Percentiles rank a stretch among this genome's conserved stretches.
phyloP scores from a whole-genome alignment of 2,888 invertebrate species.

The Trilocha varians region DNA sequence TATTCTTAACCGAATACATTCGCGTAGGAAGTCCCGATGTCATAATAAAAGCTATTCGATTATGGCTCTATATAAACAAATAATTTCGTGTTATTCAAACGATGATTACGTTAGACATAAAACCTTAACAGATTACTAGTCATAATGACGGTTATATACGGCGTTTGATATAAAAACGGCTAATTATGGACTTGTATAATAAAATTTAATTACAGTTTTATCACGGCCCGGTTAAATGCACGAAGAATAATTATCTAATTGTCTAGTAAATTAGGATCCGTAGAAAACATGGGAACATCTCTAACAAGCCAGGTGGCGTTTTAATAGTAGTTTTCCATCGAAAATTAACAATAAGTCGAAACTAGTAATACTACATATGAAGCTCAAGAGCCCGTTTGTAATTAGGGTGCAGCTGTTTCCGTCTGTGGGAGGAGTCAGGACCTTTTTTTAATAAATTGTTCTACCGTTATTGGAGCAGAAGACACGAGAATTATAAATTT shows the following conservation, averaged over 20 bases:
- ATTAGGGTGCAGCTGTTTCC: slow-evolving; percentile 72
- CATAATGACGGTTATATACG: neutral
- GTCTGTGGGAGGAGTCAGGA: slow-evolving; percentile 51
- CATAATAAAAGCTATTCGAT: slow-evolving; percentile 35
- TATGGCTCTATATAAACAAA: slow-evolving; percentile 21
- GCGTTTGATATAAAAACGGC: neutral
- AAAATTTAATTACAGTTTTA: neutral
- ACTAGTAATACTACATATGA: slow-evolving; percentile 36
- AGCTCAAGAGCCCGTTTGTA: slow-evolving; percentile 56
- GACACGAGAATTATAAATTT: slow-evolving; percentile 62
- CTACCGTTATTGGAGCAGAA: slow-evolving; percentile 57
- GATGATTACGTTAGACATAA: slow-evolving; percentile 6
- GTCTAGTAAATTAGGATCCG: slow-evolving; percentile 6
- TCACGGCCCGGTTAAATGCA: neutral
- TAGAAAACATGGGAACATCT: slow-evolving; percentile 10
- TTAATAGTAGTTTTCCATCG: slow-evolving; percentile 31
- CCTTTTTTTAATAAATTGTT: slow-evolving; percentile 56
- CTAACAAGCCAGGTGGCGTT: slow-evolving; percentile 27
- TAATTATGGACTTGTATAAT: neutral
- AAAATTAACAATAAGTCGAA: slow-evolving; percentile 27
- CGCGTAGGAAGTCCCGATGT: slow-evolving; percentile 42
- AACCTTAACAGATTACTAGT: neutral
- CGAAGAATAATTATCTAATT: neutral
- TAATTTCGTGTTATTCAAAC: slow-evolving; percentile 19
- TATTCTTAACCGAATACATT: slow-evolving; percentile 21